Base-by-base conservation (phyloP, 2,888 invertebrate genomes). In the Troides helena region DNA sequence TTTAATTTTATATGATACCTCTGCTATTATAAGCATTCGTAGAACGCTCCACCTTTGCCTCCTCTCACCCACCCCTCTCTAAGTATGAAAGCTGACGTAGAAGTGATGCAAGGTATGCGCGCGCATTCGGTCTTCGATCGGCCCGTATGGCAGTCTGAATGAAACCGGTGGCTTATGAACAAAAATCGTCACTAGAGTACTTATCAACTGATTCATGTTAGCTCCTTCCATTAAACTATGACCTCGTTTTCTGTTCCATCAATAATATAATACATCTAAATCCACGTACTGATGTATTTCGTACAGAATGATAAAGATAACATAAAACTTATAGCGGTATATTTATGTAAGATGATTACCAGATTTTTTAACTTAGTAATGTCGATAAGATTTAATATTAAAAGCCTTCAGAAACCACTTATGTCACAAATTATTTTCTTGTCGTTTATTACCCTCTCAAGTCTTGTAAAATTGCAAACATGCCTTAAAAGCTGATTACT, bases 71-170 rank as follows among this genome's bases (percentile, higher is more conserved):
- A 10, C 50, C 50, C 14, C 17, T 50, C 50, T 50, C 14, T 50
- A 17, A 50, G 76, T 69, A 69, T 72, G 66, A 72, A 65, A 71
- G 72, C 73, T 69, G 75, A 75, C 72, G 73, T 73, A 75, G 77
- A 73, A 73, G 74, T 71, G 72, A 71, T 65, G 73, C 74, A 72
- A 72, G 71, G 74, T 72, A 68, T 90, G 91, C 91, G 91, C 91
- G 91, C 91, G 91, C 90, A 91, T 64, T 72, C 76, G 75, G 86
- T 86, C 88, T 91, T 91, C 90, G 91, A 90, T 88, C 79, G 74
- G 65, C 39, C 76, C 75, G 76, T 80, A 79, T 75, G 76, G 78
- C 78, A 78, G 80, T 85, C 82, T 90, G 85, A 90, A 90, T 90
- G 90, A 89, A 89, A 83, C 81, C 39, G 83, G 84, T 82, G 84